Conservation (phyloP, 2,113 vertebrate species). For the Leucopsar rothschildi region DNA sequence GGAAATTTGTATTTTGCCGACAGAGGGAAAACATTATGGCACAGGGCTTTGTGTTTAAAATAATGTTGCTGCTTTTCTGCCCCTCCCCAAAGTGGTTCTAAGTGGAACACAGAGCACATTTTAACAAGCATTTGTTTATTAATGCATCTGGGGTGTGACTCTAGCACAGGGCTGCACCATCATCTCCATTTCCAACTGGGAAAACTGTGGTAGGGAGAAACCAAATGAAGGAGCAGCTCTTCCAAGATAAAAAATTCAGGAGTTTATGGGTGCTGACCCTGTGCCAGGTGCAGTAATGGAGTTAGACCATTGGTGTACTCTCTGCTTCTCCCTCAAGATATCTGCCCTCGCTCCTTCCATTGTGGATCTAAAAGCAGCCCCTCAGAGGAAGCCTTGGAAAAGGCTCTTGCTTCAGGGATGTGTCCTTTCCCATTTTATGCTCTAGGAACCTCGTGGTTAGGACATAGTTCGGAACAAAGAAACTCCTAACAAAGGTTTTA, state of each 20-base stretch:
- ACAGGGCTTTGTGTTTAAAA: not conserved
- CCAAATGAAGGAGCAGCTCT: not conserved
- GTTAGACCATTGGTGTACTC: fast-evolving
- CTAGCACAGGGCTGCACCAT: not conserved
- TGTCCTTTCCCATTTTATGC: not conserved
- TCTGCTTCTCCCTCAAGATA: not conserved
- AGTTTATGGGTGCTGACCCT: not conserved
- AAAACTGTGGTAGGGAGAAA: slow-evolving; percentile 6
- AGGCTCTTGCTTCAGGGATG: not conserved
- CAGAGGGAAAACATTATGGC: not conserved
- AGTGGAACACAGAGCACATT: not conserved
- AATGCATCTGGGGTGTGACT: not conserved
- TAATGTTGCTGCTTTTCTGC: not conserved
- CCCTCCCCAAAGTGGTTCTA: not conserved
- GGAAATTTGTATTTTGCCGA: not conserved
- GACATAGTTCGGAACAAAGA: not conserved
- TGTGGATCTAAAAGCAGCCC: not conserved
- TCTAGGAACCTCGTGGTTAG: not conserved
- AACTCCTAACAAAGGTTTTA: not conserved
- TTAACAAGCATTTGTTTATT: not conserved
- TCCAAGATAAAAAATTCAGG: slow-evolving; percentile 21
- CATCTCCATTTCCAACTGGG: not conserved
- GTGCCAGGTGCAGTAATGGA: not conserved
- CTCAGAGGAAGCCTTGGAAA: not conserved
- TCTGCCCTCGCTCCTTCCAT: not conserved